Conservation (phyloP, 1,140 invertebrate genomes). For the Drosophila pseudoobscura region DNA sequence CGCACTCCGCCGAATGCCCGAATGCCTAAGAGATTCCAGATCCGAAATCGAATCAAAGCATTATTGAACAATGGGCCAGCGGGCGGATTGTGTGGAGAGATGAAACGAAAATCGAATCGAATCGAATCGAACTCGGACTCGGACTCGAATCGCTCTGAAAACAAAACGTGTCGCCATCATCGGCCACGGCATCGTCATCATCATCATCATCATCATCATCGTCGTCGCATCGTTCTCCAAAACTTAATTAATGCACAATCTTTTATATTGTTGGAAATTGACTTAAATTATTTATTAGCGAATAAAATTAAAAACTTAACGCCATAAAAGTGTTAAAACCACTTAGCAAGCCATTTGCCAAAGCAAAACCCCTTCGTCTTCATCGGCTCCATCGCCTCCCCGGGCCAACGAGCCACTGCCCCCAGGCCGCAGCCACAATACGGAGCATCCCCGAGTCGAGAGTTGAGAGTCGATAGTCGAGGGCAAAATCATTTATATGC, state of each 20-base stretch:
- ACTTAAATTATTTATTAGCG: conserved; percentile 82
- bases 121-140: conserved; percentile 47
- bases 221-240: conserved; percentile 26
- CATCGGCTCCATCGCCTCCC: neutral
- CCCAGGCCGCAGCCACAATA: conserved; percentile 32
- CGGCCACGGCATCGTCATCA: conserved; percentile 3
- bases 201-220: conserved; percentile 14
- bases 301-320: conserved; percentile 83
- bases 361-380: conserved; percentile 30
- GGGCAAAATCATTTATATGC: conserved; percentile 59
- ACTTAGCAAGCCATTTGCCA: conserved; percentile 82
- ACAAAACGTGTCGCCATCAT: conserved; percentile 59
- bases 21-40: conserved; percentile 13
- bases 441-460: neutral
- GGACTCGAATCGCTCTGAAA: conserved; percentile 40
- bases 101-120: conserved; percentile 50
- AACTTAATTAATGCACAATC: conserved; percentile 77
- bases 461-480: conserved; percentile 9
- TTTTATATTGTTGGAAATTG: conserved; percentile 71
- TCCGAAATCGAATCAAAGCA: conserved; percentile 40
- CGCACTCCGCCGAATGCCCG: conserved; percentile 34
- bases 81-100: neutral
- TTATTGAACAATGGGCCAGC: conserved; percentile 43
- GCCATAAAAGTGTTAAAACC: conserved; percentile 83
- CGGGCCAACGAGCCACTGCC: conserved; percentile 1